A percentile compares a stretch with the other conserved stretches of the same genome.
Conservation (phyloP, 1,140 invertebrate species). For the Drosophila persimilis region DNA sequence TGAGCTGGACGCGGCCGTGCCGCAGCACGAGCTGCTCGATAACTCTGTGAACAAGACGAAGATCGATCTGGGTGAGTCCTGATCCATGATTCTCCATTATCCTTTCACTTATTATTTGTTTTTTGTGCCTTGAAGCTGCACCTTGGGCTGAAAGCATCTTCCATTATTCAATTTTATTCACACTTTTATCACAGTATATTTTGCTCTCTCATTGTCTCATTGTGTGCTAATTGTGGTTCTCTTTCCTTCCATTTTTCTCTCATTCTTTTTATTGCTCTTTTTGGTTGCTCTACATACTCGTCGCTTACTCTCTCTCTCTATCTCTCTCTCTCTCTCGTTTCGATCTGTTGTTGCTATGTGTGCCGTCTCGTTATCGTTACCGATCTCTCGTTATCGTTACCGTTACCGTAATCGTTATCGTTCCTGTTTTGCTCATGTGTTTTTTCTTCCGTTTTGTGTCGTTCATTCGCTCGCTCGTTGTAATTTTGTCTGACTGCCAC, state of each 20-base stretch:
- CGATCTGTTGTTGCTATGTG: slow-evolving; percentile 38
- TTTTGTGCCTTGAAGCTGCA: slow-evolving; percentile 35
- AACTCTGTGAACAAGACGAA: slow-evolving; percentile 94
- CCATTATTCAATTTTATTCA: slow-evolving; percentile 9
- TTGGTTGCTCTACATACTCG: too few relatives aligned
- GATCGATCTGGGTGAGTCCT: slow-evolving; percentile 89
- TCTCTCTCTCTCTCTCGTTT: slow-evolving; percentile 30
- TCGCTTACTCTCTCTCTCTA: slow-evolving; percentile 31
- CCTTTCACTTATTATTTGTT: not conserved
- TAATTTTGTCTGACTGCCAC: slow-evolving; percentile 63
- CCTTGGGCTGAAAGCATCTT: slow-evolving; percentile 25
- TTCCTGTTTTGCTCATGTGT: slow-evolving; percentile 43
- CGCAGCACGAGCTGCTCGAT: slow-evolving; percentile 92
- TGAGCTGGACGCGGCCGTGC: slow-evolving; percentile 93
- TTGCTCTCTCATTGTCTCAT: slow-evolving; percentile 40
- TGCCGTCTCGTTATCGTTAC: slow-evolving; percentile 37
- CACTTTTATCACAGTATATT: slow-evolving; percentile 16
- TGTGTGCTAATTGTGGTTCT: slow-evolving; percentile 64
- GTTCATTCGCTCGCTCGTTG: slow-evolving; percentile 59
- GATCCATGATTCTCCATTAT: not conserved
- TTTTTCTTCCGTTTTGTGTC: slow-evolving; percentile 54
- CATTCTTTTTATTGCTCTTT: slow-evolving; percentile 33
- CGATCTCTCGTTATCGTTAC: slow-evolving; percentile 21
- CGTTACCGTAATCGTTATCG: slow-evolving; percentile 24
- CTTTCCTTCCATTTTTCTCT: slow-evolving; percentile 60